Conservation (phyloP, 2,113 vertebrate genomes). For the Varanus salvator region DNA sequence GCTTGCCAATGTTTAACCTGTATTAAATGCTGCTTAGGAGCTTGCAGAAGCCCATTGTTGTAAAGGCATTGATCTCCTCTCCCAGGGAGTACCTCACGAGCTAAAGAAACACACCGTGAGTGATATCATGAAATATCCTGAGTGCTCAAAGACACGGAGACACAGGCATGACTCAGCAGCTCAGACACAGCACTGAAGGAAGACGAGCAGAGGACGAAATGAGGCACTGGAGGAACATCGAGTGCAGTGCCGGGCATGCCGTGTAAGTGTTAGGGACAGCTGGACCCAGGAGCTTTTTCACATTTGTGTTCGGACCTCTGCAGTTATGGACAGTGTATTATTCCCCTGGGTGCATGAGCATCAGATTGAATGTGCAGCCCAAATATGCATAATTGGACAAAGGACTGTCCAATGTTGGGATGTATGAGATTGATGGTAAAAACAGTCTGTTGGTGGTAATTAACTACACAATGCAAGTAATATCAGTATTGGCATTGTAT, state of each 20-base stretch:
- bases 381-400: background rate
- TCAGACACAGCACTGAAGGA: constrained; percentile 41
- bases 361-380: too few relatives aligned
- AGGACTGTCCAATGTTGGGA: background rate
- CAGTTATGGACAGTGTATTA: background rate
- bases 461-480: background rate
- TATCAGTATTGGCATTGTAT: background rate
- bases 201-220: constrained; percentile 31
- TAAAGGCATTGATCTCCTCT: constrained; percentile 14
- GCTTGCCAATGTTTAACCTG: background rate
- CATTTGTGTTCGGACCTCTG: constrained; percentile 27
- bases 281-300: background rate
- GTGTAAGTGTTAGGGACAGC: too few relatives aligned
- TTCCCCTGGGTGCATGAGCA: too few relatives aligned
- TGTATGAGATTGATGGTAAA: background rate
- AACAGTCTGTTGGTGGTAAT: background rate
- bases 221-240: constrained; percentile 32
- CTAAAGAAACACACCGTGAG: constrained; percentile 32
- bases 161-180: constrained; percentile 36
- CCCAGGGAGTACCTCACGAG: background rate
- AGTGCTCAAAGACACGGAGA: background rate
- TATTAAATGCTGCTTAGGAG: background rate
- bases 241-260: constrained; percentile 22
- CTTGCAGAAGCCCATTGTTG: background rate
- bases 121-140: constrained; percentile 25